Percentiles rank a stretch among this genome's conserved stretches.
These are phyloP conservation scores for Scolanthus callimorphus DNA, from an alignment of 92 coral and sea anemone genomes.

Conservation along the genomic window DNA sequence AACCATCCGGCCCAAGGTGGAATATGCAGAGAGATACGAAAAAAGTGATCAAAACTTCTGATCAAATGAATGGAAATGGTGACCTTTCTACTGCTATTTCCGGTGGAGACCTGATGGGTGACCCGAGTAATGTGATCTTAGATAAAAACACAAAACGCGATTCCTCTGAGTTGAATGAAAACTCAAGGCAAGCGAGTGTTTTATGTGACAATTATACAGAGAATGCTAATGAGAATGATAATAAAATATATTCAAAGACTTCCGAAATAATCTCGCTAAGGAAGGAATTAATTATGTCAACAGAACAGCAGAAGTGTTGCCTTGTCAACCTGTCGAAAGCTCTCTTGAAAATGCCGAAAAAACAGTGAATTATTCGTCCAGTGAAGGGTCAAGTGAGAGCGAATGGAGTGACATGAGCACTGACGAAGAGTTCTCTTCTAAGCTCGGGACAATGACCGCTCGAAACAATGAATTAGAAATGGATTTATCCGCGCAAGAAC, in stretches of 20 bases:
- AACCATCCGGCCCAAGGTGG: too few species aligned
- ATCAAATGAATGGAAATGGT: too few species aligned
- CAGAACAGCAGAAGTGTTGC: background rate
- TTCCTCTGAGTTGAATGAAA: background rate
- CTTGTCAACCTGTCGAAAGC: too few species aligned
- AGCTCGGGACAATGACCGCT: conserved; percentile 21
- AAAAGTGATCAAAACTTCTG: too few species aligned
- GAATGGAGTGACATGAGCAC: background rate
- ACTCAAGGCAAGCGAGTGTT: background rate
- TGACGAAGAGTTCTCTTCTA: too few species aligned
- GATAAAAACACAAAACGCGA: background rate
- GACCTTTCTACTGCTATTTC: conserved; percentile 5
- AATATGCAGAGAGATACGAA: too few species aligned
- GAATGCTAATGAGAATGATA: background rate
- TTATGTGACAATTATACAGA: background rate
- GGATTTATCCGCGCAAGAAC: too few species aligned
- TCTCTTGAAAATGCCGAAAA: too few species aligned
- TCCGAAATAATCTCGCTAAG: background rate
- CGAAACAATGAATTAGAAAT: conserved; percentile 1
- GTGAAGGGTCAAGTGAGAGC: background rate
- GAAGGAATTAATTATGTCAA: background rate
- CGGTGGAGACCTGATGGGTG: conserved; percentile 11
- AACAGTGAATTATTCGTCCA: too few species aligned
- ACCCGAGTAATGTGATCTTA: conserved; percentile 1
- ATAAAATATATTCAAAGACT: background rate